Base-by-base conservation (phyloP, 1,140 invertebrate genomes). In the Nasonia vitripennis region DNA sequence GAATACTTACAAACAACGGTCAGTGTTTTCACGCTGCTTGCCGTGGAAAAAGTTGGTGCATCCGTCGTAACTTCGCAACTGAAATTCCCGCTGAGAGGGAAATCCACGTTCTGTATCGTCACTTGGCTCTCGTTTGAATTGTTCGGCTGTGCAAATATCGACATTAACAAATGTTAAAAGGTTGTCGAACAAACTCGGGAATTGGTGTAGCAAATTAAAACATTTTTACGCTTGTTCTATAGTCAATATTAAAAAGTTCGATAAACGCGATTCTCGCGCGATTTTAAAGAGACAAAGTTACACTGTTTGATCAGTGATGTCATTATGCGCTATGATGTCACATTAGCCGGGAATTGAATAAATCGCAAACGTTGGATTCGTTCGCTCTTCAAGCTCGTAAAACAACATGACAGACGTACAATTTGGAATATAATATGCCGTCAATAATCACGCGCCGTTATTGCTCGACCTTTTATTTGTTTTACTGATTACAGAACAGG, bases 11-110 rank as follows among this genome's bases (percentile, higher is more conserved):
- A 95, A 83, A 97, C 95, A 88, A 97, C 96, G 87, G 95, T 94
- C 88, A 97, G 95, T 86, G 95, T 94, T 87, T 95, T 95, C 78
- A 94, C 93, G 73, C 94, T 95, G 20, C 94, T 94, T 87, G 94
- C 94, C 0, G 96, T 97, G 27, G 95, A 95, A 89, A 97, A 97
- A 41, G 95, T 95, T 9, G 96, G 96, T 6, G 95, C 95, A 89
- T 97, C 97, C 9, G 96, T 96, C 0, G 97, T 97, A 70, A 98
- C 96, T 94, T 98, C 97, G 90, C 97, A 98, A 90, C 95, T 96
- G 93, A 97, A 97, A 91, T 96, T 96, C n/a, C 97, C 97, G 45
- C 96, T 95, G 45, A 97, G 93, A 55, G 94, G 94, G 83, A 97
- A 95, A 83, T 95, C 95, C 84, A 97, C 95, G 83, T 96, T 94